These are phyloP conservation scores for Reticulitermes speratus DNA, from an alignment of 1,140 invertebrate genomes.

Conservation along the genomic window DNA sequence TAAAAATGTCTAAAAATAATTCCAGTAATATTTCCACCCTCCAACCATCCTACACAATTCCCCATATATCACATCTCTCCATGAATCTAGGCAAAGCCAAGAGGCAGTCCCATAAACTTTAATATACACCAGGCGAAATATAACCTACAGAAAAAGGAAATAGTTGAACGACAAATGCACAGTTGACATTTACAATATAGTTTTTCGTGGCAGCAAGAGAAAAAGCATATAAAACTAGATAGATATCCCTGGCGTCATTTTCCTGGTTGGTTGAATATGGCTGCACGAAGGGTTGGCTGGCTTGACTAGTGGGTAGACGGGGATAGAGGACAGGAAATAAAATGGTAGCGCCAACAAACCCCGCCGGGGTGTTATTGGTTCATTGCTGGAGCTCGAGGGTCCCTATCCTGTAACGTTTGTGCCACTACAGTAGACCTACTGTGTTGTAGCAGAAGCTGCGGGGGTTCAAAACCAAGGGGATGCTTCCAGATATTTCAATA, in stretches of 20 bases:
- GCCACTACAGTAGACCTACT: no score
- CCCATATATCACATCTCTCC: background rate
- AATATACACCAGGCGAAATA: background rate
- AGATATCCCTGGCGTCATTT: background rate
- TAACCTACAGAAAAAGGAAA: background rate
- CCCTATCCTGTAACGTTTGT: background rate
- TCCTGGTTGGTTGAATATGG: background rate
- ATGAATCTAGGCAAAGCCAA: background rate
- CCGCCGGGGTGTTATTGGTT: background rate
- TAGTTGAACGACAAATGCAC: background rate
- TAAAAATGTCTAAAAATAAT: background rate
- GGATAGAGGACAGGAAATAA: background rate
- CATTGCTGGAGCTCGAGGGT: background rate
- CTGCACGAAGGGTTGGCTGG: background rate
- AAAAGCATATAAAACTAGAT: background rate
- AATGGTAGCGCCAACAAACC: background rate
- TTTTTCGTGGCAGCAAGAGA: background rate
- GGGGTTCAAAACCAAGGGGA: background rate
- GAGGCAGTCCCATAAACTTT: background rate
- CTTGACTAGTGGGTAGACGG: no score
- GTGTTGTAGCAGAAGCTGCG: background rate
- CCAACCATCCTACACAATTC: background rate
- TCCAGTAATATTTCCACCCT: background rate
- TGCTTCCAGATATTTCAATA: constrained; percentile 10
- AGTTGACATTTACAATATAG: background rate